These are phyloP conservation scores for Odontomachus brunneus DNA, from an alignment of 1,140 invertebrate genomes.

Conservation along the genomic window DNA sequence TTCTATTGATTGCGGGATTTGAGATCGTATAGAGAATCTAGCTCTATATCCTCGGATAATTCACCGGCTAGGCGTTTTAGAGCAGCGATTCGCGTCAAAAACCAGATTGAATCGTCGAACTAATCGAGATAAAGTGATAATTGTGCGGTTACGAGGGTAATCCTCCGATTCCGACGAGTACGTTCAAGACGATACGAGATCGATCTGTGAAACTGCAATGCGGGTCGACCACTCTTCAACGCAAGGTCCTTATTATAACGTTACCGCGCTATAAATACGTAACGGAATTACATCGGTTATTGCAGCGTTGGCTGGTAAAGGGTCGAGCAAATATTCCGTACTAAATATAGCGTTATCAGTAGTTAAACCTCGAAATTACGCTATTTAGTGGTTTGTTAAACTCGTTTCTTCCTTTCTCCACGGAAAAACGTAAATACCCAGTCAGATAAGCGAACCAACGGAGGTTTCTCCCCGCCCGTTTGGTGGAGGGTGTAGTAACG, in stretches of 20 bases:
- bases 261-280: slow-evolving; percentile 53
- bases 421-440: background rate
- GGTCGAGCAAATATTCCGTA: slow-evolving; percentile 45
- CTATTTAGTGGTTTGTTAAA: slow-evolving; percentile 26
- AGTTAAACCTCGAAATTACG: slow-evolving; percentile 47
- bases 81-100: background rate
- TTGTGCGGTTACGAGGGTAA: slow-evolving; percentile 9
- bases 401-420: background rate
- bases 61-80: background rate
- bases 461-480: background rate
- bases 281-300: slow-evolving; percentile 41
- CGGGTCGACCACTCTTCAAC: slow-evolving; percentile 25
- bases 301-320: background rate
- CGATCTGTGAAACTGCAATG: slow-evolving; percentile 44
- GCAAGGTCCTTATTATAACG: slow-evolving; percentile 54
- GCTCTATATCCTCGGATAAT: slow-evolving; percentile 2
- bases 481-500: slow-evolving; percentile 22
- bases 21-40: background rate
- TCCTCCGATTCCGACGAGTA: slow-evolving; percentile 24
- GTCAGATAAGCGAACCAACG: background rate
- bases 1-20: slow-evolving; percentile 5
- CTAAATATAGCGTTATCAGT: slow-evolving; percentile 49
- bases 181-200: slow-evolving; percentile 36
- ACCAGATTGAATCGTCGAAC: slow-evolving; percentile 7
- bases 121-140: slow-evolving; percentile 47